Conservation (phyloP, 2,113 vertebrate species). For the Tachysurus vachellii region DNA sequence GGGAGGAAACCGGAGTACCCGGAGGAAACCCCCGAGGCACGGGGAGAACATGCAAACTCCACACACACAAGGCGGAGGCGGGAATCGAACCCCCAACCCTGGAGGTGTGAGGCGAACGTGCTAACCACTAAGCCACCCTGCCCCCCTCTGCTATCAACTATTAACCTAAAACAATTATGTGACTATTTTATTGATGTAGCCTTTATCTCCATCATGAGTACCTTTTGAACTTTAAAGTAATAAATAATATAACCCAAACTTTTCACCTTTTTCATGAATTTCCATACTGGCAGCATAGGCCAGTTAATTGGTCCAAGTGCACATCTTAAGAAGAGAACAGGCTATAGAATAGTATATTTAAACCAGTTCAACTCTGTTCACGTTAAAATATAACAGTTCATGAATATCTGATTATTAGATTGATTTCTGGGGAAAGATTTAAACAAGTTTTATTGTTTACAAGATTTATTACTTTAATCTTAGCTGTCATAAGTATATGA, state of each 20-base stretch:
- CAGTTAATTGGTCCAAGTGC: neutral
- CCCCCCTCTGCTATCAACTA: too few relatives aligned
- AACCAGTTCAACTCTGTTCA: neutral
- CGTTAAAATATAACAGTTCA: neutral
- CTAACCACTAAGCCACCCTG: too few relatives aligned
- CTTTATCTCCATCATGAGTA: neutral
- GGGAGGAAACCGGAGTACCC: too few relatives aligned
- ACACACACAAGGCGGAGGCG: too few relatives aligned
- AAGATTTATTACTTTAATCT: too few relatives aligned
- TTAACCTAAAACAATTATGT: neutral
- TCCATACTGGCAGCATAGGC: neutral
- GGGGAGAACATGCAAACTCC: too few relatives aligned
- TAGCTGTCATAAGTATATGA: too few relatives aligned
- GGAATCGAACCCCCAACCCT: too few relatives aligned
- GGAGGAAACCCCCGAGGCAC: too few relatives aligned
- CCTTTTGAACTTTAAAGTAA: neutral
- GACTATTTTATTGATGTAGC: neutral
- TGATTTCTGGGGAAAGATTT: too few relatives aligned
- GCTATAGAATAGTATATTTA: neutral
- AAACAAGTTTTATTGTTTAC: too few relatives aligned
- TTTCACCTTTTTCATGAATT: neutral
- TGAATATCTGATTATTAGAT: neutral
- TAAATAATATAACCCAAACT: neutral
- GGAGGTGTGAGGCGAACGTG: too few relatives aligned
- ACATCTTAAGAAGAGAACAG: neutral